Evolutionary conservation across 2,113 vertebrate species (phyloP), one percentile per base, ranked within the genome.

Genomic region (Pseudorhombus dupliciocellatus): DNA sequence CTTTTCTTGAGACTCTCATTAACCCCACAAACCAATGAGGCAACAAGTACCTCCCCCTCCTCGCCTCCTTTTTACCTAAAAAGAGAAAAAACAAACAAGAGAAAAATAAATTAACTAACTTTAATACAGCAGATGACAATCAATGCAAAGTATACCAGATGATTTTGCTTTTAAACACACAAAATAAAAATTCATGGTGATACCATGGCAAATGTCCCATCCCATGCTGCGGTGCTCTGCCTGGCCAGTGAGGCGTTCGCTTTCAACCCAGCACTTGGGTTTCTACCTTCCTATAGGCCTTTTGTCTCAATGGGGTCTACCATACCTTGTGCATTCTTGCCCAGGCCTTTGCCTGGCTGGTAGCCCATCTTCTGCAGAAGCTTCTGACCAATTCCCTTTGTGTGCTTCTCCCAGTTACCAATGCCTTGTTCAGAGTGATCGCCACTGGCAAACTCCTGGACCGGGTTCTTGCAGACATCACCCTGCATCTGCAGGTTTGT

Each of bases 321-420:
- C 75, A 99, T 99, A 80, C 97, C 98, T 94, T 99, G 98, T 18
- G 98, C 96, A 0, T 99, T 99, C 87, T 99, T 99, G 50, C 98
- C 98, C 0, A 99, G 91, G n/a, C 98, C 98, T 91, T 93, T 95
- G n/a, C 98, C 98, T 0, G 95, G 95, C 16, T 97, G 94, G 0
- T 99, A 99, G 22, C 98, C 98, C 98, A 99, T 99, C 90, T 98
- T 99, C 90, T 98, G 96, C 20, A 99, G 90, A 3, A 99, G 96
- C 86, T 98, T 99, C 91, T 98, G 97, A 46, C 98, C 98, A 51
- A 99, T 99, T 21, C 98, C 98, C 54, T 93, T 96, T 0, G 98
- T 99, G 90, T 99, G 97, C 55, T 96, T 95, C 90, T 99, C 98
- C 98, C 97, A 99, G 83, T 70, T 94, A 71, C 97, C 98, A 18